Evolutionary conservation across 2,797 vertebrate genomes (phyloP).

Genomic region (Decapterus maruadsi): DNA sequence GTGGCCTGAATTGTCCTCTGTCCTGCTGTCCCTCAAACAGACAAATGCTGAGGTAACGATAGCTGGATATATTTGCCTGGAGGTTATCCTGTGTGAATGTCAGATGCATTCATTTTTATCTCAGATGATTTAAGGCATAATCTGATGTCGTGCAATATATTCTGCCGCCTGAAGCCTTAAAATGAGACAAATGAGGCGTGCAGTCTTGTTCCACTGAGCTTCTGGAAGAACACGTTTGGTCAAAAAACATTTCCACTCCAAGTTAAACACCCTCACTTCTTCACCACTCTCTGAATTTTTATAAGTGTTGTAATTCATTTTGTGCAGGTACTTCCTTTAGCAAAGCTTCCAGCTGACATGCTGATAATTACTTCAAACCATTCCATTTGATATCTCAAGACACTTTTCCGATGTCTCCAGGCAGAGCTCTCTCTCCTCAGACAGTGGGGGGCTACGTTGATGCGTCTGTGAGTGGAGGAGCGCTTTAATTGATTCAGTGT

Average conservation of each 20-base stretch:
- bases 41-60: not conserved
- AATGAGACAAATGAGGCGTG: not conserved
- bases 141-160: not conserved
- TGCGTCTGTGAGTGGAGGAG: conserved; percentile 17
- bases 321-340: conserved; percentile 33
- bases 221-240: conserved; percentile 20
- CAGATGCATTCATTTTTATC: not conserved
- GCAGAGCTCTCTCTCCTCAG: too few relatives aligned
- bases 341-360: conserved; percentile 7
- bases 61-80: not conserved
- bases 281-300: conserved; percentile 12
- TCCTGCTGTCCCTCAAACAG: not conserved
- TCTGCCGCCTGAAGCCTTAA: conserved; percentile 3
- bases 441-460: conserved; percentile 39
- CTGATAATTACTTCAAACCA: conserved; percentile 53
- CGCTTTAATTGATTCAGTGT: conserved; percentile 42
- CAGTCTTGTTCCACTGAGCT: not conserved
- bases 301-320: conserved; percentile 36
- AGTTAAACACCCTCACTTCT: conserved; percentile 16
- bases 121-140: not conserved
- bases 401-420: conserved; percentile 38
- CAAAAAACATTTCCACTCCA: conserved; percentile 29
- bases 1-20: too few relatives aligned
- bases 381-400: conserved; percentile 46
- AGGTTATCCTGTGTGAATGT: not conserved